Conservation (phyloP, 2,888 invertebrate species). For the Tortricodes alternella region DNA sequence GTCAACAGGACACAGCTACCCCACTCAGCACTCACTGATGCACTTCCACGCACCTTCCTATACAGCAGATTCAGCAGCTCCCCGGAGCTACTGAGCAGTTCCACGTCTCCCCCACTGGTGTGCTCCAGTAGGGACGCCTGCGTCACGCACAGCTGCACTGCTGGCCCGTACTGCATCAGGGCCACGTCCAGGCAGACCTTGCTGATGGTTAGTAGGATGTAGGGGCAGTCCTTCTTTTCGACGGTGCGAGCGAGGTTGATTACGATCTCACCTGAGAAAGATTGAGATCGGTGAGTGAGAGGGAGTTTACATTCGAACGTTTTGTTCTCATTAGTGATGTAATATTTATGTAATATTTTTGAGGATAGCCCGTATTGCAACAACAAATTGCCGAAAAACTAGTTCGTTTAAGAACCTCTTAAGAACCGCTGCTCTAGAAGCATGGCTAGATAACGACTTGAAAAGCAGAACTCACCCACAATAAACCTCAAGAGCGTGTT, state of each 20-base stretch:
- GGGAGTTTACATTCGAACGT: too few species aligned
- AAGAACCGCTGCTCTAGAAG: not conserved
- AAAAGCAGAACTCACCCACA: slow-evolving; percentile 80
- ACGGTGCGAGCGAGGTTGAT: slow-evolving; percentile 85
- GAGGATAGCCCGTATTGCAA: too few species aligned
- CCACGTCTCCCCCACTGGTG: slow-evolving; percentile 76
- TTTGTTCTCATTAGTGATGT: too few species aligned
- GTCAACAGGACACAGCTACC: too few species aligned
- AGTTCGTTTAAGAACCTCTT: too few species aligned
- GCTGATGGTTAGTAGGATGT: slow-evolving; percentile 87
- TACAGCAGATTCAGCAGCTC: slow-evolving; percentile 89
- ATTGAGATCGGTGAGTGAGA: too few species aligned
- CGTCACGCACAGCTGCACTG: slow-evolving; percentile 84
- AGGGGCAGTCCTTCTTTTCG: slow-evolving; percentile 87
- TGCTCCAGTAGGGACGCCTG: slow-evolving; percentile 55
- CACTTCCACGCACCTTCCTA: slow-evolving; percentile 85
- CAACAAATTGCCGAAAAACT: too few species aligned
- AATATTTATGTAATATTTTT: too few species aligned
- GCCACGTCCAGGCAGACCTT: slow-evolving; percentile 88
- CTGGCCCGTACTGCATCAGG: slow-evolving; percentile 90
- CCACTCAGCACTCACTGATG: too few species aligned
- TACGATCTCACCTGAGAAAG: slow-evolving; percentile 81
- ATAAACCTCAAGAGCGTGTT: slow-evolving; percentile 87
- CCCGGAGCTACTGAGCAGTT: slow-evolving; percentile 85
- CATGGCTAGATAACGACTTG: not conserved